Conservation (phyloP, 2,113 vertebrate species). For the Tretioscincus oriximinensis region DNA sequence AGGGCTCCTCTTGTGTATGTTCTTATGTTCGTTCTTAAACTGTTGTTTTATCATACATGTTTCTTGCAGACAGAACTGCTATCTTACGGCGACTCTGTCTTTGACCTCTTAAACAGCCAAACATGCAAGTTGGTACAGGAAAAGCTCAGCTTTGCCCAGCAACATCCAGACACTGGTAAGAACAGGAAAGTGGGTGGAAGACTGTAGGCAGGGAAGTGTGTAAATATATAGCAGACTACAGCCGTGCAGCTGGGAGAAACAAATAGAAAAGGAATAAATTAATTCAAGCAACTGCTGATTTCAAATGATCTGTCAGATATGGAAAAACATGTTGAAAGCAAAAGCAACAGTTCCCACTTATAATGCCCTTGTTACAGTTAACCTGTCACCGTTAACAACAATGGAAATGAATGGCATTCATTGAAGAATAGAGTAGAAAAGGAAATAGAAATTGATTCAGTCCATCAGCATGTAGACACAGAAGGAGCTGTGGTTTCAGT, state of each 20-base stretch:
- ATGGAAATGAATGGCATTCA: neutral
- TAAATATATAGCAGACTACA: neutral
- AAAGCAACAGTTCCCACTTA: neutral
- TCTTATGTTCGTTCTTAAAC: too few relatives aligned
- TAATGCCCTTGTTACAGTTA: neutral
- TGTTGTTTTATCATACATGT: neutral
- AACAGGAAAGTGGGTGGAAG: neutral
- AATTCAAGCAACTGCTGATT: neutral
- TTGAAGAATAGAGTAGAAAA: neutral
- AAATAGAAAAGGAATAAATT: neutral
- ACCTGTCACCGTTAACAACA: neutral
- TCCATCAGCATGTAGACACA: neutral
- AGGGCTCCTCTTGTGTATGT: too few relatives aligned
- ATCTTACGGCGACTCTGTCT: slow-evolving; percentile 53
- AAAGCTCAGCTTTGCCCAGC: slow-evolving; percentile 46
- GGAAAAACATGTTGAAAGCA: neutral
- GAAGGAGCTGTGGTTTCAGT: too few relatives aligned
- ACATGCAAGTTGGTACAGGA: neutral
- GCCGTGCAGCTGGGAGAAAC: neutral
- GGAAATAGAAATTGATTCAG: neutral
- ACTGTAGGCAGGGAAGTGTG: neutral
- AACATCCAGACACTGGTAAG: slow-evolving; percentile 59
- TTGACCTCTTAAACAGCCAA: slow-evolving; percentile 48
- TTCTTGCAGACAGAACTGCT: slow-evolving; percentile 64
- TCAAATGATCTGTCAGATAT: neutral